Base-by-base conservation (phyloP, 2,113 vertebrate genomes). In the Vireo altiloquus region DNA sequence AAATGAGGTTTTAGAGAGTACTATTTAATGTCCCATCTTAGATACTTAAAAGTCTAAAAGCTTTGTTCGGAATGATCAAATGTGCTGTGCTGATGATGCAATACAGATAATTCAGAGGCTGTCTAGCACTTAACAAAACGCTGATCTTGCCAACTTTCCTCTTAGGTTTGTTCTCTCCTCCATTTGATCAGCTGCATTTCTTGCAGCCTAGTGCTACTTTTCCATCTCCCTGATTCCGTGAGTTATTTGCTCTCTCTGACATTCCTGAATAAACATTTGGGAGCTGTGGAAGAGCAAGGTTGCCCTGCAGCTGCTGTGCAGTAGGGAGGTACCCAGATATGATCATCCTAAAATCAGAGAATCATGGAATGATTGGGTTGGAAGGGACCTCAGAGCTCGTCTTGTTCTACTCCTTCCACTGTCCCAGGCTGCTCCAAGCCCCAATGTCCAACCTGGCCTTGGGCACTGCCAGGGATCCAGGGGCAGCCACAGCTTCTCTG, bases 331-430 rank as follows among this genome's bases (percentile, higher is more conserved):
- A 27, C 15, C 40, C 28, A 8, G 50, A 28, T 66, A 1, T 39
- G 18, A 39, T 9, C 19, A 24, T 53, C 33, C 18, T 5, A 1
- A 22, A 44, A 19, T 52, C 14, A 4, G 39, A 33, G 39, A 28
- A 9, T 19, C 8, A 0, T 21, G 37, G 27, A 19, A 6, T 6
- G 63, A 6, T 9, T 69, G 47, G 39, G 5, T 23, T 18, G 20
- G 20, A 40, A 47, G 40, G 40, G 17, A 35, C 40, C 40, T 82
- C 25, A 39, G 30, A 68, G 20, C 33, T 33, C 60, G 27, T 37
- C 31, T 31, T 0, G 0, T 65, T 20, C 60, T 19, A 37, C 5
- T 4, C 31, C 19, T 59, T 1, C 87, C 77, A 21, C 37, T 0
- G 0, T 23, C 60, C 46, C 53, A 53, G 60, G 37, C 0, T 66